Evolutionary conservation across 2,113 vertebrate genomes (phyloP).

Genomic region (Pyrgilauda ruficollis): DNA sequence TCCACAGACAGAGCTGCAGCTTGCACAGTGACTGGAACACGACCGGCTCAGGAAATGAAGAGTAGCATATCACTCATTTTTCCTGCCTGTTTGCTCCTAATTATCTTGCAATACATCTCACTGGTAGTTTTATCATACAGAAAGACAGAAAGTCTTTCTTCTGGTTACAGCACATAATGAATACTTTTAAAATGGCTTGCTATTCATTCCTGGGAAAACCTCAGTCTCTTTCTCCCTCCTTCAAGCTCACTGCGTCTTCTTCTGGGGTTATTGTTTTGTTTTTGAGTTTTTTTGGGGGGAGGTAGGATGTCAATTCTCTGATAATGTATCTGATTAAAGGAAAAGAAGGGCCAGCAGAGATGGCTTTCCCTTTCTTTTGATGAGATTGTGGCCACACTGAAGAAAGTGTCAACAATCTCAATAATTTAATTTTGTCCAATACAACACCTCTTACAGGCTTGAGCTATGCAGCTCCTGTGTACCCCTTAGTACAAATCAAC

Average conservation of each 20-base stretch:
- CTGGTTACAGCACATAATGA: slow-evolving; percentile 12
- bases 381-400: background rate
- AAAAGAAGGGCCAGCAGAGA: background rate
- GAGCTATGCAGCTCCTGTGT: background rate
- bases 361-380: background rate
- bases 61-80: slow-evolving; percentile 20
- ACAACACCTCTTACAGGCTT: background rate
- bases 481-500: slow-evolving; percentile 16
- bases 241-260: background rate
- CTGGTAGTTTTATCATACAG: slow-evolving; percentile 7
- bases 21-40: background rate
- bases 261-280: background rate
- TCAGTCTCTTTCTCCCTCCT: background rate
- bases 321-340: background rate
- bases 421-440: background rate
- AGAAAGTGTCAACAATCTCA: background rate
- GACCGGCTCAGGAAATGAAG: background rate
- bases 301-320: background rate
- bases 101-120: slow-evolving; percentile 41
- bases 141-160: slow-evolving; percentile 24
- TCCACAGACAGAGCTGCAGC: background rate
- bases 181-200: slow-evolving; percentile 10
- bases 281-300: background rate
- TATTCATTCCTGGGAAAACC: background rate
- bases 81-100: slow-evolving; percentile 39